Conservation (phyloP, 2,113 vertebrate species). For the Sturnira hondurensis region DNA sequence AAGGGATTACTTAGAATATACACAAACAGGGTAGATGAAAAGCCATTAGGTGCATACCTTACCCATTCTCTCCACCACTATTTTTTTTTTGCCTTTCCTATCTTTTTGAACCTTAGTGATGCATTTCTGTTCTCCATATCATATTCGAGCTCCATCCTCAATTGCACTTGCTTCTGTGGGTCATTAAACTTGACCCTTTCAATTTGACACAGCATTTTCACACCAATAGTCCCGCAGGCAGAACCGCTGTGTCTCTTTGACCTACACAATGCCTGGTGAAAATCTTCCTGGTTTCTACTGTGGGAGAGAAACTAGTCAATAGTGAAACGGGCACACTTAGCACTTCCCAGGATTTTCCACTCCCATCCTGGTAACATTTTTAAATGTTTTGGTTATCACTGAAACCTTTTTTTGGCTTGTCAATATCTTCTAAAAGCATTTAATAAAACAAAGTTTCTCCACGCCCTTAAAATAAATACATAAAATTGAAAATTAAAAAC, state of each 20-base stretch:
- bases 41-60: not conserved
- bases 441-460: too few species aligned
- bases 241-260: not conserved
- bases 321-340: not conserved
- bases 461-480: too few species aligned
- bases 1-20: not conserved
- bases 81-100: not conserved
- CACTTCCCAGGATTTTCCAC: not conserved
- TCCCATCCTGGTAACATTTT: not conserved
- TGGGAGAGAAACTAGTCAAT: not conserved
- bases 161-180: not conserved
- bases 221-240: not conserved
- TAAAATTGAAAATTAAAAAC: too few species aligned
- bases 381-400: not conserved
- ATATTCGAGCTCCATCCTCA: not conserved
- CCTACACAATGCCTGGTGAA: not conserved
- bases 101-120: not conserved
- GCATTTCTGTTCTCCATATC: not conserved
- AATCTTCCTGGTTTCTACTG: not conserved
- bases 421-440: not conserved
- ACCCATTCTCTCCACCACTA: not conserved
- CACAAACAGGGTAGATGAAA: not conserved
- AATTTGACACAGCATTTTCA: not conserved
- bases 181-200: not conserved
- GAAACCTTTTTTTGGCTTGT: not conserved